These are phyloP conservation scores for Rafetus swinhoei DNA, from an alignment of 2,113 vertebrate species.

Conservation along the genomic window DNA sequence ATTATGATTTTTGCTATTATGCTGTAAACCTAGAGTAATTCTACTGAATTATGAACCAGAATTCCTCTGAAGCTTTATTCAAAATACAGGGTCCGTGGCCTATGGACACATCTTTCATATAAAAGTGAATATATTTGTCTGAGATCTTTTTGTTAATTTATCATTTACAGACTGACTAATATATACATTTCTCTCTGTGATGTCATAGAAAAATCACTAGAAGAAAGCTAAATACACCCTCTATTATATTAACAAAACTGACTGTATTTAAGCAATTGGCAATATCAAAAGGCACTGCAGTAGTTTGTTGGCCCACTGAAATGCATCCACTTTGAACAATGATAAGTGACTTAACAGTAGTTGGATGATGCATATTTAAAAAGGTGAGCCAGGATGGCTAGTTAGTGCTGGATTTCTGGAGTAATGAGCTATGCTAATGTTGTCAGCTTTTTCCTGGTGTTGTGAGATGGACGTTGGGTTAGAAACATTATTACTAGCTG, in stretches of 20 bases:
- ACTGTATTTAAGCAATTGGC: not conserved
- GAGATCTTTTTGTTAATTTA: not conserved
- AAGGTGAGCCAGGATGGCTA: not conserved
- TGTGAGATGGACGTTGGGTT: slow-evolving; percentile 10
- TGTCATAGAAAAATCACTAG: not conserved
- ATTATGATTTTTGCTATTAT: not conserved
- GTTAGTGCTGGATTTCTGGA: not conserved
- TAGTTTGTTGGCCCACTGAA: not conserved
- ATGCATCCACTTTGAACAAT: not conserved
- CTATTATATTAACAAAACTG: not conserved
- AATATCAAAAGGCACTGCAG: not conserved
- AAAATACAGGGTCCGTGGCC: not conserved
- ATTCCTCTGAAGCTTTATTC: not conserved
- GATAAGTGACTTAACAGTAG: slow-evolving; percentile 13
- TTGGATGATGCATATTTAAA: not conserved
- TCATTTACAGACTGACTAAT: not conserved
- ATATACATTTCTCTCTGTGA: fast-evolving
- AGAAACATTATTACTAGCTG: slow-evolving; percentile 40
- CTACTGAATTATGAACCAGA: not conserved
- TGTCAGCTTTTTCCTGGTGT: slow-evolving; percentile 5
- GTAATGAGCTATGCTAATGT: slow-evolving; percentile 32
- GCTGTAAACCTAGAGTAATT: not conserved
- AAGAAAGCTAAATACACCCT: not conserved
- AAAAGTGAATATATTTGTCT: not conserved
- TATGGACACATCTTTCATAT: not conserved